Conservation (phyloP, 2,113 vertebrate genomes). For the Antechinus stuartii region DNA sequence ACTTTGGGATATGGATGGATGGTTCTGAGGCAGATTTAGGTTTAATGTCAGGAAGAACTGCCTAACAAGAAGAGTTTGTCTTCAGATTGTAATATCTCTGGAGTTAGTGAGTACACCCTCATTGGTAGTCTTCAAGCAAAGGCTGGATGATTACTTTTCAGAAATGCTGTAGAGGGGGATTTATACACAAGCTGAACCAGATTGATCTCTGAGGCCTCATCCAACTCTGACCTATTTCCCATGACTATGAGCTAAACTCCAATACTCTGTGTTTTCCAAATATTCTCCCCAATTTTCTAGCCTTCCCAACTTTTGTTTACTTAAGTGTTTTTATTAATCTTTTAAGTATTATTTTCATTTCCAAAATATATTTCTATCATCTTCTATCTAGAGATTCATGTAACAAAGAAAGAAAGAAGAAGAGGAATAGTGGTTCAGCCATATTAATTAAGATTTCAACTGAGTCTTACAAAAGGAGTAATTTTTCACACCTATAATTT, state of each 20-base stretch:
- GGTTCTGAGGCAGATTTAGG: background rate
- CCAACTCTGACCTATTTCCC: background rate
- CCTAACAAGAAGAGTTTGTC: background rate
- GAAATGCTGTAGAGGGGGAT: background rate
- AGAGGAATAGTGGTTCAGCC: background rate
- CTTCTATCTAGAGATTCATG: background rate
- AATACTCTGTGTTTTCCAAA: background rate
- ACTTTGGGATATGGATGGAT: background rate
- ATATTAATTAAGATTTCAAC: background rate
- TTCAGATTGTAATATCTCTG: background rate
- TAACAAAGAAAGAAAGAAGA: background rate
- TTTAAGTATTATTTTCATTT: background rate
- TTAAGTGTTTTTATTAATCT: background rate
- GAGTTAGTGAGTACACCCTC: background rate
- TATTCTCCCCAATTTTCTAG: background rate
- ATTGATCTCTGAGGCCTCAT: background rate
- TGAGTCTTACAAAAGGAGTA: background rate
- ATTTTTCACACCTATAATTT: background rate
- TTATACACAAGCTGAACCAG: background rate
- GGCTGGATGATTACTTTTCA: background rate
- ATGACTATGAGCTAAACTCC: background rate
- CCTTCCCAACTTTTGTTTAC: background rate
- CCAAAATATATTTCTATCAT: background rate
- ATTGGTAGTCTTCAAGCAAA: background rate
- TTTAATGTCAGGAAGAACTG: background rate